phyloP scores from a whole-genome alignment of 92 coral and sea anemone species.

The Parazoanthus darwini region DNA sequence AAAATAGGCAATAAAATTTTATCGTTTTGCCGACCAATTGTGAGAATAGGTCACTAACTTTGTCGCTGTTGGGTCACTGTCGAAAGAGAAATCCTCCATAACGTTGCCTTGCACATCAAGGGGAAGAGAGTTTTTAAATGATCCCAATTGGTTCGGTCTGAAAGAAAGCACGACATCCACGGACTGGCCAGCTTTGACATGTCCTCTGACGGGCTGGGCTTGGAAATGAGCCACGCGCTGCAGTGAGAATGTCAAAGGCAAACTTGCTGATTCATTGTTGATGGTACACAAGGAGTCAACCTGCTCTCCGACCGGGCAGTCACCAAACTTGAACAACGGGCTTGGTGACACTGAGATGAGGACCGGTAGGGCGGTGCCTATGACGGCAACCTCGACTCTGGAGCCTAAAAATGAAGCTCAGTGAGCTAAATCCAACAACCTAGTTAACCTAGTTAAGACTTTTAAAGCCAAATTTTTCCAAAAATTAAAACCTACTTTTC shows the following conservation, averaged over 20 bases:
- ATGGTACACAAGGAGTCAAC: constrained; percentile 85
- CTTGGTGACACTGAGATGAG: constrained; percentile 85
- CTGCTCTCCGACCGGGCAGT: constrained; percentile 84
- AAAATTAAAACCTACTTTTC: too few relatives aligned
- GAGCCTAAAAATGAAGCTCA: constrained; percentile 50
- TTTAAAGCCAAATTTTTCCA: too few relatives aligned
- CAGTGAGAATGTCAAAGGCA: constrained; percentile 78
- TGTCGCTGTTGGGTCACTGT: constrained; percentile 65
- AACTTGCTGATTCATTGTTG: constrained; percentile 86
- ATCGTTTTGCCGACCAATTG: too few relatives aligned
- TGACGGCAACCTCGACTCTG: constrained; percentile 84
- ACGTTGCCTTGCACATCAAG: constrained; percentile 77
- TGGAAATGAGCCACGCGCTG: constrained; percentile 90
- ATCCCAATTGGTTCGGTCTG: constrained; percentile 95
- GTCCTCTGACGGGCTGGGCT: constrained; percentile 74
- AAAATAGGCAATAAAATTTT: too few relatives aligned
- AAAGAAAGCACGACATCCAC: constrained; percentile 80
- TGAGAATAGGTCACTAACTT: constrained; percentile 38
- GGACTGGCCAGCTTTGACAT: constrained; percentile 74
- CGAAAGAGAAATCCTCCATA: constrained; percentile 66
- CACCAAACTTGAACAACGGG: constrained; percentile 87
- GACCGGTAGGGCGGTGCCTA: constrained; percentile 93
- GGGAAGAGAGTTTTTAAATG: constrained; percentile 70
- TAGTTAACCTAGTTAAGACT: too few relatives aligned
- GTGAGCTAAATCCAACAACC: too few relatives aligned